Base-by-base conservation (phyloP, 2,888 invertebrate species). In the Troglohyphantes excavatus region DNA sequence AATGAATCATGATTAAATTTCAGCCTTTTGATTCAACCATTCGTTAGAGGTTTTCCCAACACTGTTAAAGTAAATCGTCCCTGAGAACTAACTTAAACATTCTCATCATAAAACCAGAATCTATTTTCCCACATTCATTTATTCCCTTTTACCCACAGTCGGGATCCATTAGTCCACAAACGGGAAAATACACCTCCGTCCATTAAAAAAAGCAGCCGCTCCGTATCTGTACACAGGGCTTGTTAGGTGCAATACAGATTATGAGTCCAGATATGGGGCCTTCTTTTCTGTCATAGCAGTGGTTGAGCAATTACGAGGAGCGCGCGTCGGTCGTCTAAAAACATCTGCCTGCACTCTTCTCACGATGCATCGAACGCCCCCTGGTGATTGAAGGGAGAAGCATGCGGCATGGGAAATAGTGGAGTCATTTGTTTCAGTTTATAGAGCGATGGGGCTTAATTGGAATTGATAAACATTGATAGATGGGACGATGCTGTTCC, bases 271-370 rank as follows among this genome's bases (percentile, higher is more conserved):
- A 68, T 68, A 68, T 5, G 7, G 26, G 39, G 39, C 39, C 67
- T 27, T 13, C n/a, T 27, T n/a, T 26, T 39, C 26, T 26, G 65
- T 2, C 7, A 9, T 9, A 19, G 65, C 65, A 23, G 23, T 9
- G 27, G 65, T 19, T 2, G 65, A 23, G 65, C 87, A 87, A 87
- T 87, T 87, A 87, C 59, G 72, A 53, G n/a, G 29, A 65, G 23
- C 23, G 46, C 73, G 29, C 39, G 23, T 23, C n/a, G n/a, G n/a
- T n/a, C 43, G 17, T 23, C 61, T n/a, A 1, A 33, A 43, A 87
- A 79, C 87, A 87, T 87, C 87, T 87, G 87, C 87, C 43, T 61
- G 39, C 39, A 39, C 19, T 63, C 78, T 87, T 87, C 87, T 87
- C 87, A 87, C 87, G 87, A 33, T 65, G 9, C 67, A 13, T 21